Percentiles rank a stretch among this genome's conserved stretches.
Conservation (phyloP, 2,113 vertebrate genomes). For the Bothrops jararaca region DNA sequence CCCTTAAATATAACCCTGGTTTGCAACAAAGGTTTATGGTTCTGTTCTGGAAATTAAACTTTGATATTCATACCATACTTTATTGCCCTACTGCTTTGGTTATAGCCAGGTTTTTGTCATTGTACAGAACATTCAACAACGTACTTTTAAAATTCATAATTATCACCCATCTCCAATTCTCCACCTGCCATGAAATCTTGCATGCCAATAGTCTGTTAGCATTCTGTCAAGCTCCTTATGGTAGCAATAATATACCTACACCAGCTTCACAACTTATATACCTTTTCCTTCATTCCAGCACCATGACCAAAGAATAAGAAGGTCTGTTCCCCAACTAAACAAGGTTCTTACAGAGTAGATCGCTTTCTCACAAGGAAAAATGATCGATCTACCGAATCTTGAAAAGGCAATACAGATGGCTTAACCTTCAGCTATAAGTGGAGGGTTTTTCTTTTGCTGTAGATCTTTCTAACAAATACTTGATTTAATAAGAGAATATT, state of each 20-base stretch:
- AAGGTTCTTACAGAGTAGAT: neutral
- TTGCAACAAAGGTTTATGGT: neutral
- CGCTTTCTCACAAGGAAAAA: neutral
- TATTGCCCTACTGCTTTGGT: neutral
- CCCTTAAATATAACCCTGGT: neutral
- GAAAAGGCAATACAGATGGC: neutral
- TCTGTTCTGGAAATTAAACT: neutral
- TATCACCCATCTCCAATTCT: neutral
- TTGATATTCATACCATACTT: neutral
- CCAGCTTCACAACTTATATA: neutral
- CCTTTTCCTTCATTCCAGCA: neutral
- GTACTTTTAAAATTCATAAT: neutral
- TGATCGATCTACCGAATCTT: neutral
- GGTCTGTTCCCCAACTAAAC: neutral
- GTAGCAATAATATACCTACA: neutral
- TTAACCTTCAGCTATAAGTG: neutral
- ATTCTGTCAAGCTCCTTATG: neutral
- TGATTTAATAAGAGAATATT: neutral
- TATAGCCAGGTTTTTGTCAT: neutral
- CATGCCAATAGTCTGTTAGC: neutral
- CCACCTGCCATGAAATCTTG: neutral
- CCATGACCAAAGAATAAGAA: neutral
- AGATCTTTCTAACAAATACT: too few species aligned
- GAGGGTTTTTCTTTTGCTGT: neutral
- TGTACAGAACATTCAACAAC: slow-evolving; percentile 16